A percentile compares a stretch with the other conserved stretches of the same genome.
These are phyloP conservation scores for Zalophus californianus DNA, from an alignment of 2,797 vertebrate species.

Conservation along the genomic window DNA sequence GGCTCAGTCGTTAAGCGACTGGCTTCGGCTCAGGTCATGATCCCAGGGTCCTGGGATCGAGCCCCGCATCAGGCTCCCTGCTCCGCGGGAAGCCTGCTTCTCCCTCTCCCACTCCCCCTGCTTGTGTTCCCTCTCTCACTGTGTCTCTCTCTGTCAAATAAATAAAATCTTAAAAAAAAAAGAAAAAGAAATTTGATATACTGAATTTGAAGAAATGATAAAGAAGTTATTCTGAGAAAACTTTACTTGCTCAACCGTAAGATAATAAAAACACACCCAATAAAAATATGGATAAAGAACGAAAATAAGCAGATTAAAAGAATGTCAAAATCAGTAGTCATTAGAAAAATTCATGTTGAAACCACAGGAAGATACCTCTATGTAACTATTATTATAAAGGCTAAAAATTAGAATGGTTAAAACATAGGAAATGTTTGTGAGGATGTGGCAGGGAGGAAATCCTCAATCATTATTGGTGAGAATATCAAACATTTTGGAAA, in stretches of 20 bases:
- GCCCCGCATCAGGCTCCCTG: no score
- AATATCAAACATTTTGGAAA: not conserved
- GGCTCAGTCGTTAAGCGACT: no score
- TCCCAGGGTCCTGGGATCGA: no score
- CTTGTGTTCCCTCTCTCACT: no score
- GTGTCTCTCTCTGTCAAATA: no score
- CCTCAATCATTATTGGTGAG: not conserved
- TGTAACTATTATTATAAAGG: not conserved
- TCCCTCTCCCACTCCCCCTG: no score
- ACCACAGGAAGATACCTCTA: not conserved
- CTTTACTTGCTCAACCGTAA: not conserved
- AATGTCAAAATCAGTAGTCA: not conserved
- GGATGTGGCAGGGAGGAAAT: not conserved
- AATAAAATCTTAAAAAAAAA: no score
- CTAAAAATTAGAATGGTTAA: not conserved
- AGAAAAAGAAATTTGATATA: not conserved
- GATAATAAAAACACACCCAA: not conserved
- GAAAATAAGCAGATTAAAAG: not conserved
- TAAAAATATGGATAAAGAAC: not conserved
- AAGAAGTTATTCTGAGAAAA: not conserved
- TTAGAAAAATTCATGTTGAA: not conserved
- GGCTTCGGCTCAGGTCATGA: no score
- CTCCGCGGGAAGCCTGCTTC: no score
- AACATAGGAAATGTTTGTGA: not conserved
- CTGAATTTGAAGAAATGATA: not conserved